Evolutionary conservation across 2,113 vertebrate species (phyloP), one percentile per base, ranked within the genome.

Genomic region (Dasyprocta punctata): DNA sequence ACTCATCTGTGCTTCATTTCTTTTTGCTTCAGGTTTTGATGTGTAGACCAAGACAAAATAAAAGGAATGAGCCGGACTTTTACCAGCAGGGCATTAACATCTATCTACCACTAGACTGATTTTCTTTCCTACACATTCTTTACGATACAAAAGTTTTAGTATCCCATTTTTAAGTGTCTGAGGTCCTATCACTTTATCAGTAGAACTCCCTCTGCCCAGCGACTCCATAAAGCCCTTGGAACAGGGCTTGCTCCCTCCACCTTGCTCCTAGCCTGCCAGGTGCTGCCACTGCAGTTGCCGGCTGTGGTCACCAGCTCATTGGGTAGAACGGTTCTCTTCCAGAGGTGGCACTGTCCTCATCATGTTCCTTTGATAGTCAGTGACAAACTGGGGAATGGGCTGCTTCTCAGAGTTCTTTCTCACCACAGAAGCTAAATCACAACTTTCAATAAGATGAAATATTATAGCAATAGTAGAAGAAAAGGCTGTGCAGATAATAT

Each of bases 291-390:
- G 19, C 77, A 36, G 6, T 0, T 82, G n/a, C 77, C 26, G 41
- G 20, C 1, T 7, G 28, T n/a, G 52, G 52, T 33, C 83, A 83
- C 58, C 10, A 26, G 12, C 60, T 26, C 71, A 73, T 2, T 1
- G 41, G 41, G 5, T 58, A 47, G 12, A 33, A 6, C 3, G 7
- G 26, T 13, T 56, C 63, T 58, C 28, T 56, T 19, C 10, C 1
- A 0, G 52, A 0, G 2, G n/a, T 0, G 2, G 4, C 7, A 13
- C 13, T 2, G 17, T 24, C 12, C 60, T 17, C 24, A 26, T 28
- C 7, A 11, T 13, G 38, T 16, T 20, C 24, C 41, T 89, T 84
- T 19, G 3, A 30, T n/a, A 44, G 17, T 38, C 30, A 33, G 9
- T 16, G 41, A 7, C 89, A 84, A 77, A 6, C 41, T n/a, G 52